Base-by-base conservation (phyloP, 2,888 invertebrate species). In the Gibbula magus region DNA sequence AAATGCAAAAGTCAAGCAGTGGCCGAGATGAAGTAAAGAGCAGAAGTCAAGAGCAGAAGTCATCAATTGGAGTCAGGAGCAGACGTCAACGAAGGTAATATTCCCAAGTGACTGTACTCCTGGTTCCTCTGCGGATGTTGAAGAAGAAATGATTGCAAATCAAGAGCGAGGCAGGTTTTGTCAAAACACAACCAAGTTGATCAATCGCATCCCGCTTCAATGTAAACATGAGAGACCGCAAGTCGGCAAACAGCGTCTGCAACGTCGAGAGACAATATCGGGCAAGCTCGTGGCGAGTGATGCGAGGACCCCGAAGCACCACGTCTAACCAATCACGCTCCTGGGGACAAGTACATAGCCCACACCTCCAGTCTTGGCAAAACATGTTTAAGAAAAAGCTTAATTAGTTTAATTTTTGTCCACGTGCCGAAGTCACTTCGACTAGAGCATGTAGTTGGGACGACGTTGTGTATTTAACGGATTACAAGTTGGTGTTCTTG, bases 351-450 rank as follows among this genome's bases (percentile, higher is more conserved):
- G 70, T 70, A 70, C 70, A 70, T 39, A 70, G 5, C 29, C 32
- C 70, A 20, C 70, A 35, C 70, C 70, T 70, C 35, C 29, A 39
- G 35, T 35, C n/a, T 35, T n/a, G 70, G 39, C 70, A 39, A 35
- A 32, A 35, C 20, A 32, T n/a, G 70, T 70, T 70, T 70, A 39
- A 35, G 70, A 5, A 70, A 70, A 32, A 35, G 70, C 70, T 70
- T 70, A 70, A 70, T 70, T 70, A 70, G 70, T 70, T 70, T 70
- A 39, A 70, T 70, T 29, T 70, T 70, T 32, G 39, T 39, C 70
- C 70, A 70, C 70, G 70, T 70, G 70, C 29, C 70, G 20, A 10
- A 18, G 32, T 35, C 70, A 70, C 39, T 70, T n/a, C n/a, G 45
- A 8, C 20, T 35, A 20, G 4, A 70, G 70, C 39, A 70, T 35